Evolutionary conservation across 2,113 vertebrate genomes (phyloP).

Genomic region (Cariama cristata): DNA sequence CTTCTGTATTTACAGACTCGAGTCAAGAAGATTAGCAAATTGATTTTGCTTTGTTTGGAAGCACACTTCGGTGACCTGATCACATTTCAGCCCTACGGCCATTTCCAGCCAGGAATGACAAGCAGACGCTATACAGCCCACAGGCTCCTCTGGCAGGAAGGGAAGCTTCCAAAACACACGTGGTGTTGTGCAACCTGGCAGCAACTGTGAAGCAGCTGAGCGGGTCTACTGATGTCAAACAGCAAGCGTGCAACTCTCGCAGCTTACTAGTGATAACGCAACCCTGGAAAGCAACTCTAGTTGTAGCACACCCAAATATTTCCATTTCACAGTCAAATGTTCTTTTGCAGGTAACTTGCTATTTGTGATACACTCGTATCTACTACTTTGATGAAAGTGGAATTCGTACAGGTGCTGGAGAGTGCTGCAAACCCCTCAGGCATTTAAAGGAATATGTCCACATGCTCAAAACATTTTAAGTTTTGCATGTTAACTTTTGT

Average conservation of each 20-base stretch:
- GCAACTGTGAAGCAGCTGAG: neutral
- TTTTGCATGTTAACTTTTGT: neutral
- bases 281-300: neutral
- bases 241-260: neutral
- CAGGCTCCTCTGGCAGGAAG: fast-evolving
- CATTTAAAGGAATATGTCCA: neutral
- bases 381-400: neutral
- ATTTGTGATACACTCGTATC: neutral
- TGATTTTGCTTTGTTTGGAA: neutral
- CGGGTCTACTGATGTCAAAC: neutral
- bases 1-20: neutral
- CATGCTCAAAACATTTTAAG: neutral
- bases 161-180: neutral
- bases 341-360: neutral
- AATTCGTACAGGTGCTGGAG: neutral
- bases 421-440: neutral
- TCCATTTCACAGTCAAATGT: neutral
- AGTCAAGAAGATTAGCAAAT: neutral
- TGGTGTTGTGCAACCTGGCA: neutral
- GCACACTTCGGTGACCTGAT: neutral
- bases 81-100: neutral
- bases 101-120: neutral
- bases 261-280: neutral
- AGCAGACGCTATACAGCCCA: neutral
- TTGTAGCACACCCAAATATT: neutral